Conservation (phyloP, 2,113 vertebrate genomes). For the Phoenicopterus ruber region DNA sequence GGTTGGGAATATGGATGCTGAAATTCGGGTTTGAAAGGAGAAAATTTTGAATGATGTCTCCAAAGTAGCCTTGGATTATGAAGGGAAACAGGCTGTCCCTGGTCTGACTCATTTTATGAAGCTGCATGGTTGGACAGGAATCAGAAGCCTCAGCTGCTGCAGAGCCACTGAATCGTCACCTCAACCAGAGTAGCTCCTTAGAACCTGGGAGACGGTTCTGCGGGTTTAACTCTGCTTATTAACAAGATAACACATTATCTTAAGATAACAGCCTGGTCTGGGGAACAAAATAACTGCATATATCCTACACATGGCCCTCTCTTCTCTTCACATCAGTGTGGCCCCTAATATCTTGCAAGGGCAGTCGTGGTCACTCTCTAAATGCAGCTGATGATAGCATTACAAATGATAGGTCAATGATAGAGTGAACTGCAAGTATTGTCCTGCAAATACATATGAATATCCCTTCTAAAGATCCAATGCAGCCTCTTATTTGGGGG, state of each 20-base stretch:
- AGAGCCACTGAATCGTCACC: not conserved
- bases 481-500: not conserved
- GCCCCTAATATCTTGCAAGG: not conserved
- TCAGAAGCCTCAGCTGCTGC: not conserved
- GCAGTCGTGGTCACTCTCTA: not conserved
- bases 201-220: not conserved
- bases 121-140: not conserved
- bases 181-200: not conserved
- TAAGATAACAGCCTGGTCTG: not conserved
- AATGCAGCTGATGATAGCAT: not conserved
- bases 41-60: not conserved
- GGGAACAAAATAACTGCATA: not conserved
- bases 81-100: not conserved
- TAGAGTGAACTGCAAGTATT: not conserved
- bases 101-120: not conserved
- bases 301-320: not conserved
- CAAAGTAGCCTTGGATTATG: not conserved
- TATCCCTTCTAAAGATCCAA: not conserved
- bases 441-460: not conserved
- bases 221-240: not conserved
- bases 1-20: not conserved
- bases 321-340: not conserved
- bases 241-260: not conserved
- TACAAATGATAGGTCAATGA: not conserved
- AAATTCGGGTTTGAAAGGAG: not conserved